Conservation (phyloP, 2,797 vertebrate genomes). For the Lophura swinhoii region DNA sequence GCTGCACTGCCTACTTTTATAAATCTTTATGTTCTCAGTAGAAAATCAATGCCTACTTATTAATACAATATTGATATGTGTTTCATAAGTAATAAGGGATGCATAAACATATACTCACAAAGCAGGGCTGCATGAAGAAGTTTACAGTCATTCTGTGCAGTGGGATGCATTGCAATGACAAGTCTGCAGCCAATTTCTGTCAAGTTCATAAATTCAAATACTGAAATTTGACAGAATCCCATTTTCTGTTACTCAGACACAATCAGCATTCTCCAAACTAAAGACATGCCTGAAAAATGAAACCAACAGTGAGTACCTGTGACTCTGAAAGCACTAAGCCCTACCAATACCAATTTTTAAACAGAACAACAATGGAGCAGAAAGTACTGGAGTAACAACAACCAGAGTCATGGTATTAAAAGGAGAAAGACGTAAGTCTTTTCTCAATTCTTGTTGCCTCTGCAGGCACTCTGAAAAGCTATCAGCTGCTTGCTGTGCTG, state of each 20-base stretch:
- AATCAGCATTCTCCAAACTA: neutral
- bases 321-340: neutral
- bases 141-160: slow-evolving; percentile 18
- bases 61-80: slow-evolving; percentile 48
- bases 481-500: neutral
- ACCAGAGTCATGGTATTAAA: neutral
- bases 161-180: slow-evolving; percentile 5
- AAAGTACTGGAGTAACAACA: neutral
- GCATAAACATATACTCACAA: neutral
- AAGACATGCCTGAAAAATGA: neutral
- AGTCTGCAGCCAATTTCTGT: neutral
- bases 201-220: slow-evolving; percentile 52
- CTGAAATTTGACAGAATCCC: slow-evolving; percentile 34
- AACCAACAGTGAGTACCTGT: neutral
- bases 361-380: neutral
- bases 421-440: neutral
- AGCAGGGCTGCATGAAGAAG: neutral
- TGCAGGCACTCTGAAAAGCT: neutral
- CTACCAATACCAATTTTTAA: neutral
- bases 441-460: neutral
- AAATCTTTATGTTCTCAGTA: slow-evolving; percentile 54
- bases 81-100: slow-evolving; percentile 31
- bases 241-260: slow-evolving; percentile 35
- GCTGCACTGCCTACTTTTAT: slow-evolving; percentile 12
- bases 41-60: slow-evolving; percentile 68